These are phyloP conservation scores for Hermaeophaga mercurialis DNA, from an alignment of 2,888 invertebrate genomes.

Conservation along the genomic window DNA sequence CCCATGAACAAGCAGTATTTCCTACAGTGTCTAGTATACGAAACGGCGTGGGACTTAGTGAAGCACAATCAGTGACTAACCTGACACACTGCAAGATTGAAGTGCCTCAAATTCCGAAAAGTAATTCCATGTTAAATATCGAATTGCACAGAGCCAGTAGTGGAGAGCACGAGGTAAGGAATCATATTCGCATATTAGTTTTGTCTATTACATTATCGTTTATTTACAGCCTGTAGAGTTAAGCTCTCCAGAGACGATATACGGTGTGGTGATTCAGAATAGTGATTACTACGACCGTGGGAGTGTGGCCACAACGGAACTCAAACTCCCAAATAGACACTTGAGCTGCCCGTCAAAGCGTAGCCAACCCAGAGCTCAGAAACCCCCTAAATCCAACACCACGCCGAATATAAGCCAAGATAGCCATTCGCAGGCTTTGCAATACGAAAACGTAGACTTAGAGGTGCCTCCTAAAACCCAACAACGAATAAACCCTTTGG, in stretches of 20 bases:
- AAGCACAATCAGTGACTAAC: slow-evolving; percentile 52
- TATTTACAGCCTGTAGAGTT: slow-evolving; percentile 50
- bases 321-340: slow-evolving; percentile 47
- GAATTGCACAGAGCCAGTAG: slow-evolving; percentile 48
- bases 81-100: slow-evolving; percentile 45
- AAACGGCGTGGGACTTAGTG: slow-evolving; percentile 45
- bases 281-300: slow-evolving; percentile 51
- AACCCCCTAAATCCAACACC: slow-evolving; percentile 62
- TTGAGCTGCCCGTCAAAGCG: slow-evolving; percentile 51
- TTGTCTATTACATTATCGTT: too few species aligned
- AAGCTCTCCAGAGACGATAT: slow-evolving; percentile 75
- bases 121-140: slow-evolving; percentile 52
- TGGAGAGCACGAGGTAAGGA: slow-evolving; percentile 26
- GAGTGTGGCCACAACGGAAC: slow-evolving; percentile 38
- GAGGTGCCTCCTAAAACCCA: slow-evolving; percentile 19
- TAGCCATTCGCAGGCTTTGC: slow-evolving; percentile 18
- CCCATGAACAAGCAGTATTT: slow-evolving; percentile 49
- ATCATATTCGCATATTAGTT: too few species aligned
- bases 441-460: slow-evolving; percentile 41
- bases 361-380: slow-evolving; percentile 36
- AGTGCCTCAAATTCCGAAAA: slow-evolving; percentile 50
- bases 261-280: slow-evolving; percentile 71
- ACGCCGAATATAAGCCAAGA: slow-evolving; percentile 62
- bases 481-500: slow-evolving; percentile 49
- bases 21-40: slow-evolving; percentile 44